These are phyloP conservation scores for Crocidura indochinensis DNA, from an alignment of 2,797 vertebrate species.

Conservation along the genomic window DNA sequence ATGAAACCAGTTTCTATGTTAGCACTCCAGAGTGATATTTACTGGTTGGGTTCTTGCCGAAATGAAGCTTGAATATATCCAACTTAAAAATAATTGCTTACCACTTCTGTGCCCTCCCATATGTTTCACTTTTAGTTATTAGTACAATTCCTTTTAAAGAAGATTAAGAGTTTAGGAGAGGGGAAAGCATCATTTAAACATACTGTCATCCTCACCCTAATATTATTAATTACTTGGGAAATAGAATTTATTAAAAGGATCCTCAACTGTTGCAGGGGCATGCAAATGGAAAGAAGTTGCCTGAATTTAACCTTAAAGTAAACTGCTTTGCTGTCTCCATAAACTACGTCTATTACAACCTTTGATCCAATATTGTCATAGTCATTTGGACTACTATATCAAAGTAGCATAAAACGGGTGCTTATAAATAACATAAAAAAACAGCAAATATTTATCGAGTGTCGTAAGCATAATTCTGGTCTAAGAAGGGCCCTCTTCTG, in stretches of 20 bases:
- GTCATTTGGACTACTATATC: not conserved
- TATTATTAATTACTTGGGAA: slow-evolving; percentile 38
- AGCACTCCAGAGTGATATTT: slow-evolving; percentile 80
- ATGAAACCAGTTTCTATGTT: slow-evolving; percentile 82
- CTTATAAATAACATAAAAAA: not conserved
- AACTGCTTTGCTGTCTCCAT: not conserved
- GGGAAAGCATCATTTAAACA: slow-evolving; percentile 29
- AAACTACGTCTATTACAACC: not conserved
- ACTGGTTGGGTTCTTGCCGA: slow-evolving; percentile 80
- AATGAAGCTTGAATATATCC: slow-evolving; percentile 73
- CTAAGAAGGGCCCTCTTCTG: not conserved
- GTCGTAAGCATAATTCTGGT: too few species aligned
- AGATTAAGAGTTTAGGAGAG: slow-evolving; percentile 44
- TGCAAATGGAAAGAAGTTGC: not conserved
- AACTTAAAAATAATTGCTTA: slow-evolving; percentile 86
- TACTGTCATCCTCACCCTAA: slow-evolving; percentile 29
- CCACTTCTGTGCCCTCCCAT: slow-evolving; percentile 82
- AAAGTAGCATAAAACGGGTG: not conserved
- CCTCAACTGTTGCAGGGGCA: not conserved
- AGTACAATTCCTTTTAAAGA: slow-evolving; percentile 27
- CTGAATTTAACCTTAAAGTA: slow-evolving; percentile 2
- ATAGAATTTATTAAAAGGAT: not conserved
- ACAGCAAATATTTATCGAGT: not conserved
- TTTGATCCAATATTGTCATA: not conserved
- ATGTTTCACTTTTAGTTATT: slow-evolving; percentile 76